Base-by-base conservation (phyloP, 2,797 vertebrate genomes). In the Tapera naevia region DNA sequence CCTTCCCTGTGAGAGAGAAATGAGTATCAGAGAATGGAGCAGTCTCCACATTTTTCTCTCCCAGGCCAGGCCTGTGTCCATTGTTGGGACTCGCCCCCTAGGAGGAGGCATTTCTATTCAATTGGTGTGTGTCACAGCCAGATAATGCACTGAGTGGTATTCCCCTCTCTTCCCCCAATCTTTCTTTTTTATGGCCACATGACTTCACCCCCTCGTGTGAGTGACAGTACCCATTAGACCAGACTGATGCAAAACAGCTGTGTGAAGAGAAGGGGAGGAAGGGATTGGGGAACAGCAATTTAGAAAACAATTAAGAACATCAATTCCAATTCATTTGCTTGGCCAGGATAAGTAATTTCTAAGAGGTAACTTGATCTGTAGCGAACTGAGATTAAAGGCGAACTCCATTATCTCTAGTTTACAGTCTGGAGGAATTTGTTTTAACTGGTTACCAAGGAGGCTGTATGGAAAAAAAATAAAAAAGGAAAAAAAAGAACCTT, bases 241-340 rank as follows among this genome's bases (percentile, higher is more conserved):
- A 95, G 93, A 69, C 88, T 98, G 97, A 98, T 97, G 96, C 96
- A 97, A 98, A 98, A 92, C 98, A 98, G 96, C 97, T 98, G 98
- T 96, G 89, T 71, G 88, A 76, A 81, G 82, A 89, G 93, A 92
- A 95, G 95, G 84, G 91, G 94, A 95, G 95, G 96, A 92, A 94
- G 89, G 92, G 94, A 96, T 81, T 96, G 79, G 94, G 95, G 97
- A 97, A 97, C 92, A 97, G 97, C 97, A 98, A 98, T 98, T 98
- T 98, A 97, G 97, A 97, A 98, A 98, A 98, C 98, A 98, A 97
- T 97, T 93, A 98, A 97, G 97, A 98, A 97, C 97, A 97, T 97
- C 96, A 93, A 96, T 97, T 98, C 97, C 98, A 98, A 98, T 98
- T 98, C 97, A 95, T 94, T 98, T 97, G 97, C 97, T 98, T 96